phyloP scores from a whole-genome alignment of 30 jellyfish, hydroid and myxozoan species.

The Mastigias papua region DNA sequence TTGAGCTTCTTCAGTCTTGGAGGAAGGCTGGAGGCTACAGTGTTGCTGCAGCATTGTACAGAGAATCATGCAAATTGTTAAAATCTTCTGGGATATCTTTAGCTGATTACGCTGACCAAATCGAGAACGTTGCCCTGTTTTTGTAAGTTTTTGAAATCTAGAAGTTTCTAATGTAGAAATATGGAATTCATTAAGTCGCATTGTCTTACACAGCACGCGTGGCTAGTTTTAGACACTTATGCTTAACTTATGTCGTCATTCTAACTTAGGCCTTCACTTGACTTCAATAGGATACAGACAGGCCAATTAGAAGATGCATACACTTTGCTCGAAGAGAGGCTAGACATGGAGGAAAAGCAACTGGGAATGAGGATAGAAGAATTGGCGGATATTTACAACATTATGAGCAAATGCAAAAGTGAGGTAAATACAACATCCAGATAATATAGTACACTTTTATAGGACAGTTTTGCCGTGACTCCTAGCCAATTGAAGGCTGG shows the following conservation, averaged over 20 bases:
- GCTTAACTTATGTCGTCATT: background rate
- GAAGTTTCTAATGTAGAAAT: too few relatives aligned
- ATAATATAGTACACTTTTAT: too few relatives aligned
- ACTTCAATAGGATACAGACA: constrained; percentile 67
- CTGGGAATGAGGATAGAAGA: constrained; percentile 78
- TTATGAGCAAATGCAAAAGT: constrained; percentile 82
- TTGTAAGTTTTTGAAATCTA: constrained; percentile 72
- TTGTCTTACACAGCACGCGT: too few relatives aligned
- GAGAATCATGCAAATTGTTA: constrained; percentile 58
- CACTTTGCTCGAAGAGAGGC: constrained; percentile 78
- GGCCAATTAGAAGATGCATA: constrained; percentile 82
- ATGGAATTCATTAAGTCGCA: too few relatives aligned
- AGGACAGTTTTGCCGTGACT: too few relatives aligned
- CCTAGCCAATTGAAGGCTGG: too few relatives aligned
- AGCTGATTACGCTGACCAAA: constrained; percentile 71
- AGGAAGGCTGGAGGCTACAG: constrained; percentile 86
- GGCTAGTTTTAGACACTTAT: too few relatives aligned
- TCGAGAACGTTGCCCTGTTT: constrained; percentile 77
- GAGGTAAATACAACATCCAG: constrained; percentile 48
- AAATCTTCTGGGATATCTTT: constrained; percentile 66
- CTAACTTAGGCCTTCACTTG: background rate
- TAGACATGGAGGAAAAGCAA: constrained; percentile 59
- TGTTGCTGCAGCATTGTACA: constrained; percentile 87
- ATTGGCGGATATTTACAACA: constrained; percentile 80
- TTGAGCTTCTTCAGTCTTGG: constrained; percentile 87